Base-by-base conservation (phyloP, 1,140 invertebrate species). In the Drosophila yakuba region DNA sequence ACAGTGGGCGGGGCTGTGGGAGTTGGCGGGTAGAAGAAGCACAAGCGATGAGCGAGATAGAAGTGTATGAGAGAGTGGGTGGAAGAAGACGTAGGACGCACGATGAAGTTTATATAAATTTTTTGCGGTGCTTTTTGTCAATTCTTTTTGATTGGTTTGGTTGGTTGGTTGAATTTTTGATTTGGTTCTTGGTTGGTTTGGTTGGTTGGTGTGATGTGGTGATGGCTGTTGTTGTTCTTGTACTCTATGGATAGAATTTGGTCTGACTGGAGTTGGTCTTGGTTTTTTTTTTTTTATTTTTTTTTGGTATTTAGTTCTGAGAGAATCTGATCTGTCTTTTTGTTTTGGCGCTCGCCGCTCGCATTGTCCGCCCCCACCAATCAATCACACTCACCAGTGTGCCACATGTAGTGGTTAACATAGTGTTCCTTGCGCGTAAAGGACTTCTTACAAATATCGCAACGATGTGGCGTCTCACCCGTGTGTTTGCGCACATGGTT, bases 401-500 rank as follows among this genome's bases (percentile, higher is more conserved):
- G 96, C 93, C 97, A 96, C 63, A 96, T 94, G 74, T 97, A 96
- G 93, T 97, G 96, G 92, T 97, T 97, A 89, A 96, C 92, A 79
- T 97, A 94, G 92, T 97, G 96, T 92, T 97, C 96, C 93, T 97
- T 97, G 78, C 96, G 93, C 20, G 96, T 97, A 92, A 97, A 97
- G n/a, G 96, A 96, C 93, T 97, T 97, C 55, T 96, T 96, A 92
- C 96, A 97, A 92, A 96, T 97, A 92, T 96, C 96, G 92, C 96
- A 97, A 61, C 96, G 95, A 93, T 97, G 96, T 39, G 96, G 96
- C 52, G 97, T 97, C 92, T 97, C 97, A 74, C 97, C 96, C 67
- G 96, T 96, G 91, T 97, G 96, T 95, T 96, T 96, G 94, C 96
- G 95, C 92, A 96, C 96, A 94, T 97, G 96, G 93, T 96, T 96